Conservation (phyloP, 1,140 invertebrate species). For the Drosophila ficusphila region DNA sequence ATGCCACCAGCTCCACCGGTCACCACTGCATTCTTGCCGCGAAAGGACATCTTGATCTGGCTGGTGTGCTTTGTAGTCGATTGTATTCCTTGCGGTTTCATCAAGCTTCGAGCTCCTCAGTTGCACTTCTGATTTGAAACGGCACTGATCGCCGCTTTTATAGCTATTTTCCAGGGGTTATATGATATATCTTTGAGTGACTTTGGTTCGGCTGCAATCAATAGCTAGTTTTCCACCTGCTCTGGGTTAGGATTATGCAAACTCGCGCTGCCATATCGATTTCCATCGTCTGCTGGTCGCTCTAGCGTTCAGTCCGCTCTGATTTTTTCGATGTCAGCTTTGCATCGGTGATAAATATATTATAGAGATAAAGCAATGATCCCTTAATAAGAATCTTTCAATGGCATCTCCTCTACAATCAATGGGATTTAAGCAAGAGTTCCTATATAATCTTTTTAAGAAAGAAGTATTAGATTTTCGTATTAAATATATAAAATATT, state of each 20-base stretch:
- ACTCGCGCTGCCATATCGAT: slow-evolving; percentile 48
- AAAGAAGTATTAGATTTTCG: too few relatives aligned
- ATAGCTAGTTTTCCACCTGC: slow-evolving; percentile 52
- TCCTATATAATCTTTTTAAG: too few relatives aligned
- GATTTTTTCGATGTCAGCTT: slow-evolving; percentile 45
- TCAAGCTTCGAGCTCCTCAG: slow-evolving; percentile 26
- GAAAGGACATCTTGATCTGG: slow-evolving; percentile 62
- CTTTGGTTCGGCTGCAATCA: slow-evolving; percentile 56
- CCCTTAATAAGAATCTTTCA: slow-evolving; percentile 17
- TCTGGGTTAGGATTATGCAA: slow-evolving; percentile 69
- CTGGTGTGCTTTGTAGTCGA: not conserved
- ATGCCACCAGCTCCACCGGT: slow-evolving; percentile 85
- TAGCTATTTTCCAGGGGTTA: slow-evolving; percentile 40
- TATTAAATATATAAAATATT: not conserved
- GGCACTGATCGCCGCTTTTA: slow-evolving; percentile 39
- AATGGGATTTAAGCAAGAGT: too few relatives aligned
- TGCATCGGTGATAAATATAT: slow-evolving; percentile 41
- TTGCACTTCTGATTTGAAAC: slow-evolving; percentile 43
- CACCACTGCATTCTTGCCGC: slow-evolving; percentile 85
- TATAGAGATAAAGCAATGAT: slow-evolving; percentile 21
- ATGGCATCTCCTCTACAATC: not conserved
- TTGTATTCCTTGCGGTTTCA: slow-evolving; percentile 22
- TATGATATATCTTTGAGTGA: slow-evolving; percentile 56
- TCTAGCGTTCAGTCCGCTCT: slow-evolving; percentile 60
- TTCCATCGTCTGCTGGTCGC: slow-evolving; percentile 46